Evolutionary conservation across 2,888 invertebrate species (phyloP).

Genomic region (Ommatoiulus sabulosus): DNA sequence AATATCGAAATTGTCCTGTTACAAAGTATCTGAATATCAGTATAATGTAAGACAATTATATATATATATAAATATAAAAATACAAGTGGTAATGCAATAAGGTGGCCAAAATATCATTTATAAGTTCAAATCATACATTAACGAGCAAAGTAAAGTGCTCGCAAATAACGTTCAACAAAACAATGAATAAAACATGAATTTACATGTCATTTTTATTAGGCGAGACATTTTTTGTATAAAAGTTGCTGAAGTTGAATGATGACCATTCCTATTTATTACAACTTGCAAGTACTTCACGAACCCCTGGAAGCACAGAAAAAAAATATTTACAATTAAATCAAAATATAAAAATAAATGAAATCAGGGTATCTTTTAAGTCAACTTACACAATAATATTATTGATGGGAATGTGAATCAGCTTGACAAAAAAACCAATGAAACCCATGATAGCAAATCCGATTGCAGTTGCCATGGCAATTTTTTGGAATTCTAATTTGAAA

Average conservation of each 20-base stretch:
- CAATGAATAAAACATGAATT: neutral
- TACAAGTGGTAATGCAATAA: neutral
- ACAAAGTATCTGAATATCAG: no score
- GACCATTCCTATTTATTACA: neutral
- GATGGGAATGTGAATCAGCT: constrained; percentile 99
- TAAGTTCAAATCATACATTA: neutral
- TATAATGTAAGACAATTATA: no score
- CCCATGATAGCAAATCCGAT: constrained; percentile 99
- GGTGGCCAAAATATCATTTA: constrained; percentile 10
- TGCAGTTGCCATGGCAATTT: constrained; percentile 99
- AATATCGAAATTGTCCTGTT: no score
- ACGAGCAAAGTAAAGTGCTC: neutral
- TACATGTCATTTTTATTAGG: neutral
- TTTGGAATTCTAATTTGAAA: constrained; percentile 91
- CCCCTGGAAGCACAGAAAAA: neutral
- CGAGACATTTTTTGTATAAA: neutral
- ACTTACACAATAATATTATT: constrained; percentile 70
- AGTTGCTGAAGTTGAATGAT: neutral
- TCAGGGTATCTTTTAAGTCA: neutral
- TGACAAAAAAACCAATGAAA: constrained; percentile 99
- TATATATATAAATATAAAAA: no score
- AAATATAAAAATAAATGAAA: neutral
- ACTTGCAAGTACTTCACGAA: neutral
- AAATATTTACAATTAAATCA: neutral
- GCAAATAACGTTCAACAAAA: neutral